Evolutionary conservation across 2,888 invertebrate species (phyloP).

Genomic region (Tryphoninae sp.): DNA sequence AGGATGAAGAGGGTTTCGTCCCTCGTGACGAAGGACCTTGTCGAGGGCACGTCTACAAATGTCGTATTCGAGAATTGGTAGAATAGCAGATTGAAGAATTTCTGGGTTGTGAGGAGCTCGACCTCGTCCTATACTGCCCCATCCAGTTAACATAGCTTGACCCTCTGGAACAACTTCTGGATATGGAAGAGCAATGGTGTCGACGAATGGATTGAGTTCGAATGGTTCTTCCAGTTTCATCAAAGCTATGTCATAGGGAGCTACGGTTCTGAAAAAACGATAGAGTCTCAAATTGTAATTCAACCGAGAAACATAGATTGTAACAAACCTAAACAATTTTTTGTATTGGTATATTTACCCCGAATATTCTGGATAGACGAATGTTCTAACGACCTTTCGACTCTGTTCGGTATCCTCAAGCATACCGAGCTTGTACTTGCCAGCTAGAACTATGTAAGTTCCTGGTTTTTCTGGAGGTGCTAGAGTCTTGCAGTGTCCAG

Average conservation of each 20-base stretch:
- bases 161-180: conserved; percentile 73
- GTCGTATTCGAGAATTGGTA: conserved; percentile 72
- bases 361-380: conserved; percentile 73
- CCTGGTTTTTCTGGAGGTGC: conserved; percentile 63
- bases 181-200: conserved; percentile 78
- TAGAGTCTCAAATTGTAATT: background rate
- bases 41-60: conserved; percentile 68
- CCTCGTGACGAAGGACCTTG: conserved; percentile 65
- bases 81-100: conserved; percentile 73
- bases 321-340: background rate
- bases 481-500: conserved; percentile 80
- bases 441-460: conserved; percentile 68
- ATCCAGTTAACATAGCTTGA: conserved; percentile 80
- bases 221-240: conserved; percentile 79
- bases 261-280: conserved; percentile 71
- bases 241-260: conserved; percentile 83
- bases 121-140: conserved; percentile 80
- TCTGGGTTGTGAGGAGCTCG: conserved; percentile 70
- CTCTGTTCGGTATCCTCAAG: conserved; percentile 74
- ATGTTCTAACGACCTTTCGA: conserved; percentile 68
- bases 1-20: conserved; percentile 69
- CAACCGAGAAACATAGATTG: background rate
- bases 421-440: conserved; percentile 72
- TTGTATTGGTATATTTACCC: conserved; percentile 67
- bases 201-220: conserved; percentile 73